phyloP scores from a whole-genome alignment of 2,797 vertebrate genomes.

The Erithacus rubecula region DNA sequence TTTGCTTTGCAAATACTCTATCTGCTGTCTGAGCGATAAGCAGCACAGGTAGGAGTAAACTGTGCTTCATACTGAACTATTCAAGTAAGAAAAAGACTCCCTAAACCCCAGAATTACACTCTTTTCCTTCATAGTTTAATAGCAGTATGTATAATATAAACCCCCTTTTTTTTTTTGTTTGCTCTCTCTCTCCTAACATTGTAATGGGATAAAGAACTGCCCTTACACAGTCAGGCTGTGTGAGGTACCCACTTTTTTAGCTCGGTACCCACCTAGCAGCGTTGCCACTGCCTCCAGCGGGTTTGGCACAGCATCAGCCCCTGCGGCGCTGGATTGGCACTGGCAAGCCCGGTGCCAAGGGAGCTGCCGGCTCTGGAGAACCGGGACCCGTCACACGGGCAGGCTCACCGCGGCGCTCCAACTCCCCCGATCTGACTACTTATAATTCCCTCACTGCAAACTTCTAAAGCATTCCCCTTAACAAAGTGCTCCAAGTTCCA shows the following conservation, averaged over 20 bases:
- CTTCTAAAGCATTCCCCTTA: background rate
- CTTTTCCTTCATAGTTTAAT: background rate
- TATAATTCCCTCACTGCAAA: fast-evolving
- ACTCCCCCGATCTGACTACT: fast-evolving
- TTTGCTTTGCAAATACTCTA: slow-evolving; percentile 2
- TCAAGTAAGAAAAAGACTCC: background rate
- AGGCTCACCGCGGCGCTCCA: background rate
- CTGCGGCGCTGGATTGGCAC: fast-evolving
- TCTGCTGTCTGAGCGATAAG: background rate
- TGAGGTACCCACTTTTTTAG: background rate
- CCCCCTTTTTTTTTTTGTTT: fast-evolving
- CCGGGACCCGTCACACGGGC: fast-evolving
- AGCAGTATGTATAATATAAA: background rate
- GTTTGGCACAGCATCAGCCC: background rate
- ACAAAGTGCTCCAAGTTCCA: background rate
- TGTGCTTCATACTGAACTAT: background rate
- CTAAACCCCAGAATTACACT: background rate
- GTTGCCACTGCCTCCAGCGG: background rate
- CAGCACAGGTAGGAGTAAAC: background rate
- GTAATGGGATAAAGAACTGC: background rate
- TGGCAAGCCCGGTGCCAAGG: background rate
- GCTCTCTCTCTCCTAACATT: background rate
- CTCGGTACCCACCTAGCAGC: background rate
- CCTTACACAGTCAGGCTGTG: background rate
- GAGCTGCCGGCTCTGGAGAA: background rate